A percentile compares a stretch with the other conserved stretches of the same genome.
These are phyloP conservation scores for Protaetia brevitarsis DNA, from an alignment of 1,140 invertebrate species.

Conservation along the genomic window DNA sequence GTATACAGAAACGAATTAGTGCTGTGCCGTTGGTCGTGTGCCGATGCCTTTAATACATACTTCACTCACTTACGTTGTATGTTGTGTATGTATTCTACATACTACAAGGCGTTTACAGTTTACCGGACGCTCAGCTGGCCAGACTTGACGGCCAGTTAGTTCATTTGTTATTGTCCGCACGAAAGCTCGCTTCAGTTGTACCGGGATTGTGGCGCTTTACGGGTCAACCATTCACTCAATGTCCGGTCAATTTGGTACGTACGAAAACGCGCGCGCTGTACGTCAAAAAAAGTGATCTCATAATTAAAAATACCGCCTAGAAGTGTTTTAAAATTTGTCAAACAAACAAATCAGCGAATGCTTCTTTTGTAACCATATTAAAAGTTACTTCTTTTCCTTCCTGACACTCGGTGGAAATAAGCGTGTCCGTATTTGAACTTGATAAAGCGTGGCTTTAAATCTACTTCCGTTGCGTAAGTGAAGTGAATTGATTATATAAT, in stretches of 20 bases:
- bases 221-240: background rate
- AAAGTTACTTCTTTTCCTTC: background rate
- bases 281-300: background rate
- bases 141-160: background rate
- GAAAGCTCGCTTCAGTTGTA: constrained; percentile 13
- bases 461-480: background rate
- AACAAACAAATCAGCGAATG: background rate
- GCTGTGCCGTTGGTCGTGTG: no score
- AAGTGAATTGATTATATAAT: background rate
- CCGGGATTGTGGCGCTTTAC: background rate
- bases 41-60: no score
- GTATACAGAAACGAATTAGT: background rate
- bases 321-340: background rate
- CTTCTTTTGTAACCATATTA: background rate
- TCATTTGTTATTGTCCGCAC: constrained; percentile 7
- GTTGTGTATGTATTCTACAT: no score
- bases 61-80: constrained; percentile 1
- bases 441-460: background rate
- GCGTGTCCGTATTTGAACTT: background rate
- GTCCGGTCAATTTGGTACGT: background rate
- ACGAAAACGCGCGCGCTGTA: background rate
- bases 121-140: background rate
- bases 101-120: constrained; percentile 7
- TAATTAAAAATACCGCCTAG: background rate
- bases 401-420: background rate